Conservation (phyloP, 2,113 vertebrate species). For the Pardalotus punctatus region DNA sequence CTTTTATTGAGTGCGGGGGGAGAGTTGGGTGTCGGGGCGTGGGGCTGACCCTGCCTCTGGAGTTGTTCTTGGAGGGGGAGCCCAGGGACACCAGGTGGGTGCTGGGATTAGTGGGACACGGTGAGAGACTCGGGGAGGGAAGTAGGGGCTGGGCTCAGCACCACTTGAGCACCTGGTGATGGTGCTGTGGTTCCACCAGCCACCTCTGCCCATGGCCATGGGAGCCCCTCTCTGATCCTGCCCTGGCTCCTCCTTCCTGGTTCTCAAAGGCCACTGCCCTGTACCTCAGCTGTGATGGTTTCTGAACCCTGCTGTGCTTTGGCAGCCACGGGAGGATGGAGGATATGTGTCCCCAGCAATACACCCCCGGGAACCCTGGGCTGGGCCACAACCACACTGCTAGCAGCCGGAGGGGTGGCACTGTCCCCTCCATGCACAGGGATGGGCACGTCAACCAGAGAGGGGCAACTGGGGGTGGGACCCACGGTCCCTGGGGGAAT, state of each 20-base stretch:
- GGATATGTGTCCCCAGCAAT: neutral
- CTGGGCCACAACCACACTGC: neutral
- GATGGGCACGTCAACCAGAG: neutral
- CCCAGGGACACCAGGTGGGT: neutral
- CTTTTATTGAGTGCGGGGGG: constrained; percentile 31
- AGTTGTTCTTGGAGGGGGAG: neutral
- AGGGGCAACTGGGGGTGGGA: neutral
- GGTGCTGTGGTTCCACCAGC: neutral
- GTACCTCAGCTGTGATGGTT: neutral
- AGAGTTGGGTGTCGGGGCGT: neutral
- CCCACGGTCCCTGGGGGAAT: neutral
- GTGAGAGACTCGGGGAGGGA: neutral
- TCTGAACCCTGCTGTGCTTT: neutral
- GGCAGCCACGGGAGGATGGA: fast-evolving
- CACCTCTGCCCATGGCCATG: neutral
- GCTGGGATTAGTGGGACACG: fast-evolving
- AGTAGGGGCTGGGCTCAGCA: neutral
- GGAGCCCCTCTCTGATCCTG: neutral
- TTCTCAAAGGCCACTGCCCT: neutral
- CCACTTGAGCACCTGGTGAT: neutral
- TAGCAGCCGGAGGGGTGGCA: neutral
- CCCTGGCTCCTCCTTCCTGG: neutral
- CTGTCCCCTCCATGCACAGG: neutral
- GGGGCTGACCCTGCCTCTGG: neutral
- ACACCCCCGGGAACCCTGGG: neutral